phyloP scores from a whole-genome alignment of 2,797 vertebrate species.

The Mus caroli region DNA sequence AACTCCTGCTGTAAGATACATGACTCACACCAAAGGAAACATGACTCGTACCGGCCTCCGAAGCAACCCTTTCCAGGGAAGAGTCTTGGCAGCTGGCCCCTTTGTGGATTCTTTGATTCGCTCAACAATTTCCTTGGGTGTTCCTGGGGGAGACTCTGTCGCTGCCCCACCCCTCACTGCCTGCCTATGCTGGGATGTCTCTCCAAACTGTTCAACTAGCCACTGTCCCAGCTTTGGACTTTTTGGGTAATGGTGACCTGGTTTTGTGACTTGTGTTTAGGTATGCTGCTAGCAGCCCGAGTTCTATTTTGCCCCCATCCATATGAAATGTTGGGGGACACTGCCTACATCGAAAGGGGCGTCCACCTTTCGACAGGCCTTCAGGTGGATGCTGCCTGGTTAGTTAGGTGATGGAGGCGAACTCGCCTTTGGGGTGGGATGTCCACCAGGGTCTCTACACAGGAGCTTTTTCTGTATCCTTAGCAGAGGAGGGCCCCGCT shows the following conservation, averaged over 20 bases:
- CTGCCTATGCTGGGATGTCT: not conserved
- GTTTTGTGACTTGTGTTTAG: not conserved
- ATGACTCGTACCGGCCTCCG: slow-evolving; percentile 24
- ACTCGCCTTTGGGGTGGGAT: too few species aligned
- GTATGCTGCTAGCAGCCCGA: not conserved
- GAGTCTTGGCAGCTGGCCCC: slow-evolving; percentile 2
- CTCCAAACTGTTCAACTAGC: not conserved
- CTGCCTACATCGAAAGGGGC: not conserved
- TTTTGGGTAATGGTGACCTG: not conserved
- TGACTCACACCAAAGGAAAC: slow-evolving; percentile 61
- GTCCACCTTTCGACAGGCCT: not conserved
- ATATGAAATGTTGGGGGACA: not conserved
- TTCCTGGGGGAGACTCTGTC: slow-evolving; percentile 2
- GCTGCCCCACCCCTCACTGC: not conserved
- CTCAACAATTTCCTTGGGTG: not conserved
- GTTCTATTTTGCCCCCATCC: not conserved
- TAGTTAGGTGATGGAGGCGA: not conserved
- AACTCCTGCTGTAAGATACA: not conserved
- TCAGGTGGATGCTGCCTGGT: not conserved
- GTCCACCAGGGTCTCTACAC: not conserved
- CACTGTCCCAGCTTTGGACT: not conserved
- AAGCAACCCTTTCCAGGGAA: slow-evolving; percentile 38
- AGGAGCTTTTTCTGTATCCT: not conserved
- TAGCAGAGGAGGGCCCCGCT: not conserved
- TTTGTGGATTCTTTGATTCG: slow-evolving; percentile 48